A percentile compares a stretch with the other conserved stretches of the same genome.
These are phyloP conservation scores for Jaculus jaculus DNA, from an alignment of 2,113 vertebrate genomes.

Conservation along the genomic window DNA sequence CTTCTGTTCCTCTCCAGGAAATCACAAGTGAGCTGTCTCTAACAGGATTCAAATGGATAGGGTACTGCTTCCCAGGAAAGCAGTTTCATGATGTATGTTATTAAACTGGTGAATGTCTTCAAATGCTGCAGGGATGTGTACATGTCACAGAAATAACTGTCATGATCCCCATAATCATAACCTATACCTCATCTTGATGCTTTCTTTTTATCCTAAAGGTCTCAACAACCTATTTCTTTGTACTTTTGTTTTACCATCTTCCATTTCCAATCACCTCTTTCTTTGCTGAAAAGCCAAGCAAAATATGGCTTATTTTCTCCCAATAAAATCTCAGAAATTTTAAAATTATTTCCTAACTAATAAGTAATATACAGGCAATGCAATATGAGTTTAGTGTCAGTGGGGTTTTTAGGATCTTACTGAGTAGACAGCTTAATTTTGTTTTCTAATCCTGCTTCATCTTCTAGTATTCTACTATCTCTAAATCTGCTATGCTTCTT, in stretches of 20 bases:
- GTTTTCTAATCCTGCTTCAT: slow-evolving; percentile 34
- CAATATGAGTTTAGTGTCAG: background rate
- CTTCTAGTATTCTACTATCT: slow-evolving; percentile 8
- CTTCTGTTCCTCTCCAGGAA: background rate
- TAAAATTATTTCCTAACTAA: slow-evolving; percentile 9
- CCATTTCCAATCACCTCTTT: background rate
- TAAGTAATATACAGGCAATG: background rate
- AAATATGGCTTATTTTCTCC: background rate
- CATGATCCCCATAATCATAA: background rate
- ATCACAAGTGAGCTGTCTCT: background rate
- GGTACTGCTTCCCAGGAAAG: background rate
- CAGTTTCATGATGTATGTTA: slow-evolving; percentile 6
- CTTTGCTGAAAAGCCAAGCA: slow-evolving; percentile 19
- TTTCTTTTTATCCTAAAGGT: background rate
- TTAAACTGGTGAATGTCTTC: slow-evolving; percentile 40
- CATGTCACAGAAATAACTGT: slow-evolving; percentile 36
- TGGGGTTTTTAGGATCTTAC: background rate
- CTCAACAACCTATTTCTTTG: background rate
- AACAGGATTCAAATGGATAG: background rate
- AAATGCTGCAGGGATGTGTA: background rate
- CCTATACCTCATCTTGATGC: background rate
- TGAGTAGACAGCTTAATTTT: slow-evolving; percentile 10
- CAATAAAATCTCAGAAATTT: slow-evolving; percentile 11
- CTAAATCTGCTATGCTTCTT: background rate
- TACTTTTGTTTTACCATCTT: background rate